phyloP scores from a whole-genome alignment of 1,140 invertebrate species.

The Tigriopus japonicus region DNA sequence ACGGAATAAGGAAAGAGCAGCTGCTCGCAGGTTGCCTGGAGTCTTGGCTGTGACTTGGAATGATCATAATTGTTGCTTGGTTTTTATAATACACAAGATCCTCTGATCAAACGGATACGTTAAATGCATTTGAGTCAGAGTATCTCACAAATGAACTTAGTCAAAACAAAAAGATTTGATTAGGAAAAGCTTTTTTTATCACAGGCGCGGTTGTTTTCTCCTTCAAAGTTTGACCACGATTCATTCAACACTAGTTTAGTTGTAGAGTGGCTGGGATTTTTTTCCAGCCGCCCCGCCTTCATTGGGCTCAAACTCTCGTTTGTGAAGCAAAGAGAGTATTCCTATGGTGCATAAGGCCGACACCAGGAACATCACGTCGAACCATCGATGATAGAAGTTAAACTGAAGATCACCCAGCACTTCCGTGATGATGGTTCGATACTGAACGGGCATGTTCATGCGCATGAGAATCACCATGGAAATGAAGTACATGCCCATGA shows the following conservation, averaged over 20 bases:
- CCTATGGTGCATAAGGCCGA: slow-evolving; percentile 87
- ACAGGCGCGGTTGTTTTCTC: no score
- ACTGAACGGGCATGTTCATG: slow-evolving; percentile 99
- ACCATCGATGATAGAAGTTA: slow-evolving; percentile 99
- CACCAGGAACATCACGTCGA: slow-evolving; percentile 97
- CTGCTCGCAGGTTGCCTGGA: no score
- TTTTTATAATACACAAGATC: no score
- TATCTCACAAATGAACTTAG: no score
- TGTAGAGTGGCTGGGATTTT: background rate
- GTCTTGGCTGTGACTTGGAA: no score
- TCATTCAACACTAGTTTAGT: background rate
- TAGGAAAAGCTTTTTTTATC: no score
- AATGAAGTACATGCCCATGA: slow-evolving; percentile 92
- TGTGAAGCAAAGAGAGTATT: slow-evolving; percentile 85
- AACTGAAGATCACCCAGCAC: slow-evolving; percentile 90
- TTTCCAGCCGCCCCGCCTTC: background rate
- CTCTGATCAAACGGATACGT: no score
- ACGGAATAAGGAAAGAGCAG: no score
- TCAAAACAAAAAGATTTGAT: no score
- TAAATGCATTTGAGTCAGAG: no score
- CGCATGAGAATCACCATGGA: slow-evolving; percentile 91
- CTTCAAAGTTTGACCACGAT: background rate
- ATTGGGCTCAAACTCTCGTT: slow-evolving; percentile 34
- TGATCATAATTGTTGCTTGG: no score
- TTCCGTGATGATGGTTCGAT: slow-evolving; percentile 90